phyloP scores from a whole-genome alignment of 2,888 invertebrate genomes.

The Listrodromus nycthemerus region DNA sequence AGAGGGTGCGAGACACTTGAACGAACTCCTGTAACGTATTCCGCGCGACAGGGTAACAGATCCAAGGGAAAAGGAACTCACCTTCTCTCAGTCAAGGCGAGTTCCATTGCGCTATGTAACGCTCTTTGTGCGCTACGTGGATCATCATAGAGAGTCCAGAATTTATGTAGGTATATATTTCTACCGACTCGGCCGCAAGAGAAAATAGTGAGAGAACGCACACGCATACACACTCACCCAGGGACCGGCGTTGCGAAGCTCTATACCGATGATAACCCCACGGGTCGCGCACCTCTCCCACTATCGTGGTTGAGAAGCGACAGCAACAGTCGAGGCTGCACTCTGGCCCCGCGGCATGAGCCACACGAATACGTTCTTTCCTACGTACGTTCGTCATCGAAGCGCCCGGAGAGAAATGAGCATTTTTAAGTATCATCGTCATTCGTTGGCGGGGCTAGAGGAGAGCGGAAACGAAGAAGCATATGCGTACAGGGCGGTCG shows the following conservation, averaged over 20 bases:
- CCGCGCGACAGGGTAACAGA: neutral
- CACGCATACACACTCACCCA: neutral
- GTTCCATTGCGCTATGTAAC: constrained; percentile 45
- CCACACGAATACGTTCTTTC: constrained; percentile 65
- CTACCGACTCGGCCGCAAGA: constrained; percentile 66
- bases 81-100: constrained; percentile 52
- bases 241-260: constrained; percentile 38
- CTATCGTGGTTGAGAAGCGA: constrained; percentile 68
- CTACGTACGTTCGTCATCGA: neutral
- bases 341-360: constrained; percentile 67
- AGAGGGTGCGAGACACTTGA: neutral
- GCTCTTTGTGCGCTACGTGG: constrained; percentile 29
- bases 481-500: neutral
- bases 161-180: constrained; percentile 77
- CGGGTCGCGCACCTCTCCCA: constrained; percentile 82
- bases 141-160: constrained; percentile 67
- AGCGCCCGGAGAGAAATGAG: constrained; percentile 2
- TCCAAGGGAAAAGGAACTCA: constrained; percentile 30
- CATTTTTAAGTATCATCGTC: constrained; percentile 22
- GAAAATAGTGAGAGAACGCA: constrained; percentile 28
- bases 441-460: neutral
- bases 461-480: neutral
- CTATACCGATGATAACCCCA: constrained; percentile 78
- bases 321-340: constrained; percentile 63
- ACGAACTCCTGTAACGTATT: neutral